These are phyloP conservation scores for Pyrocoelia pectoralis DNA, from an alignment of 2,888 invertebrate species.

Conservation along the genomic window DNA sequence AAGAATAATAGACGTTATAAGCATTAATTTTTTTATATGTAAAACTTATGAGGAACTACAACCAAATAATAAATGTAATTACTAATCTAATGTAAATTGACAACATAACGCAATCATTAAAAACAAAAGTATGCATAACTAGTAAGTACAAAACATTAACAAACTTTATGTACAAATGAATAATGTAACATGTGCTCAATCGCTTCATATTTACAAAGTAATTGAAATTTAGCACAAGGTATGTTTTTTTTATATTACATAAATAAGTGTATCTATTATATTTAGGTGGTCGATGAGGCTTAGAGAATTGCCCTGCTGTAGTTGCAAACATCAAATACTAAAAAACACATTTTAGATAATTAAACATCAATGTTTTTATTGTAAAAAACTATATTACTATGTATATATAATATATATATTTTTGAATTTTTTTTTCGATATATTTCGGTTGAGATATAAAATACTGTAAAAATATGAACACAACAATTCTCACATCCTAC, in stretches of 20 bases:
- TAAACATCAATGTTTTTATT: background rate
- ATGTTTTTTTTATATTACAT: slow-evolving; percentile 16
- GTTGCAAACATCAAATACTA: slow-evolving; percentile 29
- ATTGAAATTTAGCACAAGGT: slow-evolving; percentile 20
- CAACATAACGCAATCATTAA: slow-evolving; percentile 32
- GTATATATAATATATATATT: slow-evolving; percentile 48
- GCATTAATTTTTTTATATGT: slow-evolving; percentile 46
- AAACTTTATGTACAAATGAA: slow-evolving; percentile 42
- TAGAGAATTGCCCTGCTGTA: slow-evolving; percentile 57
- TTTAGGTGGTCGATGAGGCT: slow-evolving; percentile 49
- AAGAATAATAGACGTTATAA: background rate
- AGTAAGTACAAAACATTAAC: slow-evolving; percentile 53
- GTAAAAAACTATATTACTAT: slow-evolving; percentile 34
- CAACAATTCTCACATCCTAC: slow-evolving; percentile 57
- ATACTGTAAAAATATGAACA: slow-evolving; percentile 62
- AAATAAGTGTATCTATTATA: slow-evolving; percentile 18
- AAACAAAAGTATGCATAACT: slow-evolving; percentile 38
- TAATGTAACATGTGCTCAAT: slow-evolving; percentile 22
- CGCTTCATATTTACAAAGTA: slow-evolving; percentile 15
- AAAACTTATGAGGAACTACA: slow-evolving; percentile 56
- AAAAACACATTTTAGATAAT: slow-evolving; percentile 36
- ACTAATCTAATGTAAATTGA: slow-evolving; percentile 36
- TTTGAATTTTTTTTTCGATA: slow-evolving; percentile 47
- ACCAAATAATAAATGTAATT: slow-evolving; percentile 47
- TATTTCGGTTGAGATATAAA: slow-evolving; percentile 59